Percentiles rank a stretch among this genome's conserved stretches.
These are phyloP conservation scores for Myiopsitta monachus DNA, from an alignment of 2,113 vertebrate genomes.

Conservation along the genomic window DNA sequence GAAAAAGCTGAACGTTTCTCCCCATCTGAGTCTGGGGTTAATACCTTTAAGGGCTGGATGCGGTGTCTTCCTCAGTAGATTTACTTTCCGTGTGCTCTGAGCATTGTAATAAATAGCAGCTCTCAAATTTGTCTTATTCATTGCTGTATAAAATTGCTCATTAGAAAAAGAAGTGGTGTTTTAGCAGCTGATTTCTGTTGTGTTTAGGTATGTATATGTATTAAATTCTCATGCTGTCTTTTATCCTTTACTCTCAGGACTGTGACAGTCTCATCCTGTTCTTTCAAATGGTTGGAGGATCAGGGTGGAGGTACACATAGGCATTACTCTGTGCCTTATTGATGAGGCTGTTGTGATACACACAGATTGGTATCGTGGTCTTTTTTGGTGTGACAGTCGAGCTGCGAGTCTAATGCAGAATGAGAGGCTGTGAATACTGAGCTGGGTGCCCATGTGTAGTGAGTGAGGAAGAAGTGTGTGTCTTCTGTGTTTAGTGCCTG, in stretches of 20 bases:
- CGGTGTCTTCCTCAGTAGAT: not conserved
- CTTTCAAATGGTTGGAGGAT: not conserved
- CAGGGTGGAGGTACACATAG: not conserved
- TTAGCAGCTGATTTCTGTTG: not conserved
- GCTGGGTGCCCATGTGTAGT: not conserved
- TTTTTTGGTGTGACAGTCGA: not conserved
- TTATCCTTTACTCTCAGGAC: not conserved
- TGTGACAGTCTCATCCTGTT: not conserved
- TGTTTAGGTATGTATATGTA: not conserved
- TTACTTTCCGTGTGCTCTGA: not conserved
- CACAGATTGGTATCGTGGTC: not conserved
- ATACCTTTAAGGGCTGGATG: not conserved
- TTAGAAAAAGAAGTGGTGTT: not conserved
- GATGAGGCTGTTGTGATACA: not conserved
- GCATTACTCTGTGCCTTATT: not conserved
- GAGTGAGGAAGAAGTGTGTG: accelerated
- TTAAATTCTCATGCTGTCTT: not conserved
- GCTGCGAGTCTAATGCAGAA: not conserved
- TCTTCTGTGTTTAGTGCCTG: not conserved
- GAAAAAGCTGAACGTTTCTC: not conserved
- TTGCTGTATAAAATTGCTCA: not conserved
- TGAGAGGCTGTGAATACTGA: not conserved
- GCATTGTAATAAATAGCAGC: not conserved
- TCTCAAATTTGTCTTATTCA: not conserved
- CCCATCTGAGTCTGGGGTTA: not conserved